phyloP scores from a whole-genome alignment of 2,113 vertebrate genomes.

The Misgurnus mizolepis region DNA sequence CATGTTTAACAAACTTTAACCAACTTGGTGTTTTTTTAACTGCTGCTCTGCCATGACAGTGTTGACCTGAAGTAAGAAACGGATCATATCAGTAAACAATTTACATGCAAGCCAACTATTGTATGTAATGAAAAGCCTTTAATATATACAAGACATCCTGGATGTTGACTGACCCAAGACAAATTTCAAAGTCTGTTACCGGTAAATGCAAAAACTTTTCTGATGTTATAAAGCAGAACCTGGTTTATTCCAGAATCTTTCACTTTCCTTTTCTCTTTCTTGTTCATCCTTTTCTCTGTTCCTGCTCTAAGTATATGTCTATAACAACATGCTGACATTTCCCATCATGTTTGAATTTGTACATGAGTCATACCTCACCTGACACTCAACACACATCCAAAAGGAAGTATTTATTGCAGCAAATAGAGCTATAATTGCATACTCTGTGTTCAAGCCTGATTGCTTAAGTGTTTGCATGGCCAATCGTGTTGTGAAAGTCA shows the following conservation, averaged over 20 bases:
- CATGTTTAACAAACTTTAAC: background rate
- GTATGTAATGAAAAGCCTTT: background rate
- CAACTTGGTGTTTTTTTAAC: background rate
- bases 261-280: too few relatives aligned
- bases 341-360: constrained; percentile 4
- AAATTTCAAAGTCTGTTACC: background rate
- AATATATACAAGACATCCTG: background rate
- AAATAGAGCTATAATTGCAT: constrained; percentile 6
- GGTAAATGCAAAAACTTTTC: background rate
- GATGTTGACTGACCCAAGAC: background rate
- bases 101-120: too few relatives aligned
- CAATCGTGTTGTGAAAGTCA: constrained; percentile 15
- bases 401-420: constrained; percentile 25
- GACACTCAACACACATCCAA: background rate
- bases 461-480: constrained; percentile 41
- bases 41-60: too few relatives aligned
- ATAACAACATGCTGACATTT: background rate
- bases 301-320: background rate
- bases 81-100: too few relatives aligned
- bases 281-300: background rate
- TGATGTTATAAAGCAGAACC: background rate
- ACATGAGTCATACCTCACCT: constrained; percentile 20
- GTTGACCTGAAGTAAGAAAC: too few relatives aligned
- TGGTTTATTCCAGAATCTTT: background rate
- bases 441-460: background rate